Percentiles rank a stretch among this genome's conserved stretches.
phyloP scores from a whole-genome alignment of 2,888 invertebrate genomes.

The Apoderus coryli region DNA sequence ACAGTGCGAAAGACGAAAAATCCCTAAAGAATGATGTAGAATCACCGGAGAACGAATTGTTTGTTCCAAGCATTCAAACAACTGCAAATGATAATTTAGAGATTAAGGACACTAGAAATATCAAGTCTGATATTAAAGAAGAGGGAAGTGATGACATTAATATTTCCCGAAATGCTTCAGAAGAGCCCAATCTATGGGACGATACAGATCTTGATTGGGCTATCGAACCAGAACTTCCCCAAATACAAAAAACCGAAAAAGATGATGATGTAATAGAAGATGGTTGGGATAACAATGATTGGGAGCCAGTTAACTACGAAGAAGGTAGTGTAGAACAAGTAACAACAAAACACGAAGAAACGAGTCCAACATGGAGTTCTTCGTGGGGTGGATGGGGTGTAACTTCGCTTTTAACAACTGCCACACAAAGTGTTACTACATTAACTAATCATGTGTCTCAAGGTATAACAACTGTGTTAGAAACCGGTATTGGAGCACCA shows the following conservation, averaged over 20 bases:
- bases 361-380: no score
- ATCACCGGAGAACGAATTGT: no score
- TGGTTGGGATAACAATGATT: no score
- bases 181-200: neutral
- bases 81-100: no score
- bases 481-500: conserved; percentile 70
- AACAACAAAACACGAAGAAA: conserved; percentile 31
- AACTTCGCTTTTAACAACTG: conserved; percentile 58
- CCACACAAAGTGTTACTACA: conserved; percentile 60
- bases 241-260: conserved; percentile 7
- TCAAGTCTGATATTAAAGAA: no score
- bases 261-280: conserved; percentile 2
- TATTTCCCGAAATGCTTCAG: conserved; percentile 2
- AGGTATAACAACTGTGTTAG: conserved; percentile 62
- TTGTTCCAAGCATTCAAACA: no score
- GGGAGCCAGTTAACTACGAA: no score
- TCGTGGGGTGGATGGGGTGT: conserved; percentile 72
- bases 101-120: no score
- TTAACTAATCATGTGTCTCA: conserved; percentile 70
- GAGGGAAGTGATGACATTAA: neutral
- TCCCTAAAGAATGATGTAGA: no score
- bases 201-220: neutral
- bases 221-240: neutral
- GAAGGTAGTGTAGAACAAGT: no score
- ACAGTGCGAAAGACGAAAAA: no score